Evolutionary conservation across 2,888 invertebrate genomes (phyloP).

Genomic region (Agrochola lota): DNA sequence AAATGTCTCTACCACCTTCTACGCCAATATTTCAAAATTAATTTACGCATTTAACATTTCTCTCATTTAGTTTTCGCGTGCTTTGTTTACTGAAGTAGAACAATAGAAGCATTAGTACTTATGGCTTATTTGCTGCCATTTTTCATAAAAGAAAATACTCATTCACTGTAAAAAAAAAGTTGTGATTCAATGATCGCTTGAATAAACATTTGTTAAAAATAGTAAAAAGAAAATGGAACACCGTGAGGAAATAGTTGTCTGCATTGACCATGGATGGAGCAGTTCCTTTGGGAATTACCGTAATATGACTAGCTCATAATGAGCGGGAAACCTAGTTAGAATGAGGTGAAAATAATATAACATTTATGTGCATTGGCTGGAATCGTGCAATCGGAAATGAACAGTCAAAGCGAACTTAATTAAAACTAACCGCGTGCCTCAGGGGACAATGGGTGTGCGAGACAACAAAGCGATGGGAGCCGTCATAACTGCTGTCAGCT

Average conservation of each 20-base stretch:
- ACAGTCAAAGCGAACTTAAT: constrained; percentile 84
- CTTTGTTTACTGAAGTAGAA: constrained; percentile 5
- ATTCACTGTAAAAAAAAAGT: constrained; percentile 39
- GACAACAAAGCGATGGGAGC: constrained; percentile 81
- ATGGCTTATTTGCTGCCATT: constrained; percentile 2
- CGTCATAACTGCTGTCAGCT: constrained; percentile 82
- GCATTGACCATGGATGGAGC: constrained; percentile 72
- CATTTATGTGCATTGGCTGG: constrained; percentile 71
- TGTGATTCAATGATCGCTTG: constrained; percentile 46
- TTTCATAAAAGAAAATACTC: constrained; percentile 36
- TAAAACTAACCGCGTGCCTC: constrained; percentile 83
- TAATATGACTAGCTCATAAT: constrained; percentile 80
- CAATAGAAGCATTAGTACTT: background rate
- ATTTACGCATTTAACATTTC: constrained; percentile 68
- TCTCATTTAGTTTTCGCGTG: constrained; percentile 44
- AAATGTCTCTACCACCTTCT: constrained; percentile 81
- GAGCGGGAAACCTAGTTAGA: constrained; percentile 77
- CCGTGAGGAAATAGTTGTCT: constrained; percentile 68
- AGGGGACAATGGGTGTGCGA: constrained; percentile 78
- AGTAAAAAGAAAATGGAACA: constrained; percentile 66
- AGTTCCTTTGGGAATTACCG: constrained; percentile 76
- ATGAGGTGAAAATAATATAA: constrained; percentile 70
- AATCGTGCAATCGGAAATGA: constrained; percentile 79
- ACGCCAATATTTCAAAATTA: constrained; percentile 79
- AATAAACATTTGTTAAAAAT: constrained; percentile 63